Conservation (phyloP, 2,888 invertebrate species). For the Noctua comes region DNA sequence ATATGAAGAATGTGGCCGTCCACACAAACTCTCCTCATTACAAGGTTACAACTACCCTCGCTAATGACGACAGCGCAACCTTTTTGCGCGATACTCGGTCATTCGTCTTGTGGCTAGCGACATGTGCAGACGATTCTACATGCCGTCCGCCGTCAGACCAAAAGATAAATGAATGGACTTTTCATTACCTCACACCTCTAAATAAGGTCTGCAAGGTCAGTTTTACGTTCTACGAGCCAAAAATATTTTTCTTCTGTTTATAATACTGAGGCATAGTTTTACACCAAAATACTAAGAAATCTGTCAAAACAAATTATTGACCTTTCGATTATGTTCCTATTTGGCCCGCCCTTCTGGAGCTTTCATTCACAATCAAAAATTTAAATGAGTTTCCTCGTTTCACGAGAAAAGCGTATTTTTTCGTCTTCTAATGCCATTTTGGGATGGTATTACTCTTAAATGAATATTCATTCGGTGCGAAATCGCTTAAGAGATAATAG, state of each 20-base stretch:
- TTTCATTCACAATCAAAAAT: conserved; percentile 87
- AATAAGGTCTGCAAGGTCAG: conserved; percentile 58
- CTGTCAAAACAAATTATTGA: conserved; percentile 77
- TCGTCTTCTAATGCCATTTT: conserved; percentile 85
- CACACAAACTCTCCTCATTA: conserved; percentile 79
- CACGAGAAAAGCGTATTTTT: conserved; percentile 80
- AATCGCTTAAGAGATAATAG: conserved; percentile 89
- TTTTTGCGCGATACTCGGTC: conserved; percentile 85
- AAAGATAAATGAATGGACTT: conserved; percentile 74
- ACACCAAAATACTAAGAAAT: conserved; percentile 61
- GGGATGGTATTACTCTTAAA: conserved; percentile 87
- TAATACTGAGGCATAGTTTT: conserved; percentile 33
- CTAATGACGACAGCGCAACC: conserved; percentile 85
- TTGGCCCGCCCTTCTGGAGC: conserved; percentile 74
- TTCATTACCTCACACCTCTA: conserved; percentile 62
- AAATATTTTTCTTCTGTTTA: neutral
- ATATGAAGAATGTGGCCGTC: conserved; percentile 84
- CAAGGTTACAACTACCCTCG: conserved; percentile 78
- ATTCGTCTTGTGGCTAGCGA: conserved; percentile 86
- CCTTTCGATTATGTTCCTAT: conserved; percentile 79
- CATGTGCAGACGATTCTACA: conserved; percentile 80
- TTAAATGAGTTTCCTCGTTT: conserved; percentile 87
- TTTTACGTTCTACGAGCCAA: conserved; percentile 45
- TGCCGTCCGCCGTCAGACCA: conserved; percentile 70
- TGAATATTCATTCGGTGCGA: conserved; percentile 89